Conservation (phyloP, 2,888 invertebrate genomes). For the Netelia fuscicornis region DNA sequence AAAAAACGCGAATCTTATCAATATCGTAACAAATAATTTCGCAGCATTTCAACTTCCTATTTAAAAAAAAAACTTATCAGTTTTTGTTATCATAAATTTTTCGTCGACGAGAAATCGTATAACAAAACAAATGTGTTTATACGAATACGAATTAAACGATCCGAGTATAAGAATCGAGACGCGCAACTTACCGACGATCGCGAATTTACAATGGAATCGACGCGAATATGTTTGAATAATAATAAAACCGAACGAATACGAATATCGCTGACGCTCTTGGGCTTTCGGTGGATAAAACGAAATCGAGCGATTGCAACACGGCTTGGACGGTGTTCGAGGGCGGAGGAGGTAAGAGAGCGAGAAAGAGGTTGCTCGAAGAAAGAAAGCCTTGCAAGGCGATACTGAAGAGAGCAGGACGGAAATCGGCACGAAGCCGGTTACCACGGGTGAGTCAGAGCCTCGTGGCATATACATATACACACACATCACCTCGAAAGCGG, state of each 20-base stretch:
- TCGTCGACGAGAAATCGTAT: too few species aligned
- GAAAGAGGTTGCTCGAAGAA: slow-evolving; percentile 37
- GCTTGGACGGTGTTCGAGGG: slow-evolving; percentile 21
- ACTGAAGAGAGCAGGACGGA: slow-evolving; percentile 60
- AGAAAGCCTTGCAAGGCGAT: slow-evolving; percentile 53
- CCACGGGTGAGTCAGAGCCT: slow-evolving; percentile 58
- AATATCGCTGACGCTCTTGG: neutral
- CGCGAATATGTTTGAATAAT: neutral
- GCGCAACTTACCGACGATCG: neutral
- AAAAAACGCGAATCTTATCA: neutral
- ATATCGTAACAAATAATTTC: neutral
- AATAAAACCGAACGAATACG: neutral
- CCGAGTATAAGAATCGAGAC: too few species aligned
- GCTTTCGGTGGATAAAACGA: neutral
- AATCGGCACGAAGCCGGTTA: slow-evolving; percentile 62
- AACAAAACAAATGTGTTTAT: too few species aligned
- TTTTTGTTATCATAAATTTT: too few species aligned
- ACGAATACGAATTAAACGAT: too few species aligned
- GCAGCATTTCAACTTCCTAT: too few species aligned
- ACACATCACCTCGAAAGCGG: slow-evolving; percentile 4
- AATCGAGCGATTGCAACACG: neutral
- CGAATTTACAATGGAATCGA: neutral
- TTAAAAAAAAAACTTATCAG: too few species aligned
- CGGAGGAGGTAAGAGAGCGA: slow-evolving; percentile 43
- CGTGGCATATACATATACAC: neutral